phyloP scores from a whole-genome alignment of 1,140 invertebrate species.

The Paracyclopina nana region DNA sequence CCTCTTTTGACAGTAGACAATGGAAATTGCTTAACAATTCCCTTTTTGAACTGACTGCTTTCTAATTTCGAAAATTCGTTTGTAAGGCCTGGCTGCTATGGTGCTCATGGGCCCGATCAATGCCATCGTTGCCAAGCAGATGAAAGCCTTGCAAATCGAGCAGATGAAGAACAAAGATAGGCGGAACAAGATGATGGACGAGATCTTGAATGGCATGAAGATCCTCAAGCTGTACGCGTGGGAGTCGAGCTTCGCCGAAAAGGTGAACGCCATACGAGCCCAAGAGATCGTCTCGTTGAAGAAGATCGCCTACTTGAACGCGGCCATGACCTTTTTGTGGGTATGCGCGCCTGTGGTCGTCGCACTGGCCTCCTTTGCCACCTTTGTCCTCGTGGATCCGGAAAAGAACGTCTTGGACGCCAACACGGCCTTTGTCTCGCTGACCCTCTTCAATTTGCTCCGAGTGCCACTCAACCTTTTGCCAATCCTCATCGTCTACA shows the following conservation, averaged over 20 bases:
- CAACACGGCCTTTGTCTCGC: constrained; percentile 34
- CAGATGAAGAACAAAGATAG: constrained; percentile 26
- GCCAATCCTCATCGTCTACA: constrained; percentile 29
- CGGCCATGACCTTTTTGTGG: constrained; percentile 23
- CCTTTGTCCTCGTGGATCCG: constrained; percentile 26
- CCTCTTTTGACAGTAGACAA: too few relatives aligned
- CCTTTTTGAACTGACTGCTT: too few relatives aligned
- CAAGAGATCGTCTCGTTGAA: constrained; percentile 23
- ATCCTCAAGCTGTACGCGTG: constrained; percentile 20
- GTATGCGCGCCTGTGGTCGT: constrained; percentile 29
- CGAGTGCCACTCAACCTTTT: constrained; percentile 28
- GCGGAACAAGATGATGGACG: constrained; percentile 27
- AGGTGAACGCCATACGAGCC: constrained; percentile 20
- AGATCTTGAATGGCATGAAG: constrained; percentile 28
- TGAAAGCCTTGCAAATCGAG: constrained; percentile 21
- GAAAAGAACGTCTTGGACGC: constrained; percentile 30
- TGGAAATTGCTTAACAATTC: too few relatives aligned
- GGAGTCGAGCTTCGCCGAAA: constrained; percentile 21
- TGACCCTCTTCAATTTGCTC: constrained; percentile 34
- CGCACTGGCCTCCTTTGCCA: constrained; percentile 25
- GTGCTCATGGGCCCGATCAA: constrained; percentile 21
- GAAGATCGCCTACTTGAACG: constrained; percentile 23
- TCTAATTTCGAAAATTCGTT: too few relatives aligned
- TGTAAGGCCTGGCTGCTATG: constrained; percentile 32
- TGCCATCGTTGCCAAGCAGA: constrained; percentile 55